phyloP scores from a whole-genome alignment of 2,113 vertebrate species.

The Burhinus bistriatus region DNA sequence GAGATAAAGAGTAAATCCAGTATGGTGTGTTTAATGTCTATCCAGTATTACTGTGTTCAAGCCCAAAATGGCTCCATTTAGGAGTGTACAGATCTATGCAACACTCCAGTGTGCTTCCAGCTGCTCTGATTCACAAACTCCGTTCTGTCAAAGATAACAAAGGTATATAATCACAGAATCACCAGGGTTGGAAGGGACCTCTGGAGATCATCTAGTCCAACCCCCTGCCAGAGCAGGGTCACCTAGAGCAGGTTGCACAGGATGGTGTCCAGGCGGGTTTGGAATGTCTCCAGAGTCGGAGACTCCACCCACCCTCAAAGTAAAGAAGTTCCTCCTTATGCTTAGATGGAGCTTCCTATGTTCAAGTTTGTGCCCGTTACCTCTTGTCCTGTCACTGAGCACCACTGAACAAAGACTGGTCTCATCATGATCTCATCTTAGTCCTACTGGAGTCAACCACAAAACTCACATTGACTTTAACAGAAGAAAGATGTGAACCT shows the following conservation, averaged over 20 bases:
- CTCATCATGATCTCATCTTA: background rate
- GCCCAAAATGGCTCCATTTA: background rate
- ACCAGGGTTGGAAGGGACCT: no score
- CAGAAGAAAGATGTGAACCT: background rate
- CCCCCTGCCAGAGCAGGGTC: no score
- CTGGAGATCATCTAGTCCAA: no score
- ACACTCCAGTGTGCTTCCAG: background rate
- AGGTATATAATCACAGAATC: background rate
- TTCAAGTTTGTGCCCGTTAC: no score
- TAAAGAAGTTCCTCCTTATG: no score
- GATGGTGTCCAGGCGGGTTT: no score
- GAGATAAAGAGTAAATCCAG: constrained; percentile 20
- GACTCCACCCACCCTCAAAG: no score
- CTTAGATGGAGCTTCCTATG: no score
- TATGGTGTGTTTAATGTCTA: background rate
- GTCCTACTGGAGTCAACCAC: background rate
- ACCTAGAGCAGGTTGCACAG: no score
- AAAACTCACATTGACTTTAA: background rate
- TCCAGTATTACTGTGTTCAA: background rate
- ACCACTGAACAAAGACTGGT: no score
- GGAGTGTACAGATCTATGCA: background rate
- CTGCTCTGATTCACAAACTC: background rate
- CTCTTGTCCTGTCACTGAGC: no score
- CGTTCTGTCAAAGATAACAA: background rate
- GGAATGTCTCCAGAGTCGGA: no score